A percentile compares a stretch with the other conserved stretches of the same genome.
Evolutionary conservation across 1,140 invertebrate species (phyloP).

Genomic region (Mactra quadrangularis): DNA sequence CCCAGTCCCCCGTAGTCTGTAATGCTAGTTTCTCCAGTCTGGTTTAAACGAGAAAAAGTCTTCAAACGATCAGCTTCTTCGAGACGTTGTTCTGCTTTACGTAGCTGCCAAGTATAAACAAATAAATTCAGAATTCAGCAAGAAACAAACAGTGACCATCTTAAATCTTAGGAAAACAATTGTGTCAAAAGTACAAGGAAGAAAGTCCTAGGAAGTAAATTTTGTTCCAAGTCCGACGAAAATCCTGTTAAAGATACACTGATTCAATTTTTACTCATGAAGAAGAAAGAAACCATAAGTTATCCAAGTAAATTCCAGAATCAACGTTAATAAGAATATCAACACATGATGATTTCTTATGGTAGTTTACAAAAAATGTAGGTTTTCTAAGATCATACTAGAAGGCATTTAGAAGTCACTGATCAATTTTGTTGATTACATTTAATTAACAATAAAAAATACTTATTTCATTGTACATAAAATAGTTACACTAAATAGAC

Average conservation of each 20-base stretch:
- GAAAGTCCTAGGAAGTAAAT: no score
- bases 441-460: no score
- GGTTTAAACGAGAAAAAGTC: constrained; percentile 6
- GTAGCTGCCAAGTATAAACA: constrained; percentile 17
- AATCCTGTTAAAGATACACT: not conserved
- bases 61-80: constrained; percentile 12
- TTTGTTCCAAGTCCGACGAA: no score
- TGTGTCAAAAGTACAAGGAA: not conserved
- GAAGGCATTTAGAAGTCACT: no score
- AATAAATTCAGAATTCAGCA: not conserved
- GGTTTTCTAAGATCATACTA: no score
- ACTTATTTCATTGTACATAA: no score
- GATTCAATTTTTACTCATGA: not conserved
- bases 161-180: not conserved
- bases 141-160: not conserved
- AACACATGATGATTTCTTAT: no score
- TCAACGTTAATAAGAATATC: no score
- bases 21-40: constrained; percentile 47
- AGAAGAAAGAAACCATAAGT: not conserved
- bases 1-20: constrained; percentile 37
- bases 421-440: no score
- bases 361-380: no score
- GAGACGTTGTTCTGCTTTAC: constrained; percentile 30
- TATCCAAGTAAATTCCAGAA: no score
- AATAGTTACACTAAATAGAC: no score